Base-by-base conservation (phyloP, 2,797 vertebrate species). In the Hirundo rustica region DNA sequence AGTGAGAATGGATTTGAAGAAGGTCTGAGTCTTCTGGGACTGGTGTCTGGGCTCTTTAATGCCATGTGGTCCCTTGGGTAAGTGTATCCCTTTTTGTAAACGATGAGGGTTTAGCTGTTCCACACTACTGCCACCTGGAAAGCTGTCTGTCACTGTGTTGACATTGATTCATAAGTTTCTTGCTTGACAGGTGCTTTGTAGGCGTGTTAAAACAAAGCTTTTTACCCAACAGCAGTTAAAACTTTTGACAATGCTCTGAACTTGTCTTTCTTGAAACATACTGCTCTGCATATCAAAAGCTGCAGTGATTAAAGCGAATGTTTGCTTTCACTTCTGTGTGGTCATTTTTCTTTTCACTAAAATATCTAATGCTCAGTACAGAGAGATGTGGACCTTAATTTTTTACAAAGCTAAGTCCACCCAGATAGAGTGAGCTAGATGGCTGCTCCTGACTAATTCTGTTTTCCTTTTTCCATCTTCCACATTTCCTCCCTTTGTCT, bases 1-100 rank as follows among this genome's bases (percentile, higher is more conserved):
- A 99, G 99, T 95, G 98, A 99, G 61, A 97, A 98, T 84, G 99
- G 98, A 50, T 99, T 99, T 97, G 98, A 99, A 87, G 99, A 99
- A 85, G 98, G 98, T 42, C 96, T 99, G 16, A 98, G 99, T 90
- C 99, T 99, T 3, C 94, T 99, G 45, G 99, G 99, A n/a, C 97
- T 99, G 76, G 98, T 99, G 29, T 99, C 99, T 16, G 99, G 99
- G 30, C 96, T 99, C 58, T 98, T 98, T 53, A 97, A 89, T 47
- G 99, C 99, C 7, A 94, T 98, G 91, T 99, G 99, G 99, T 99
- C 98, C 25, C 44, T 97, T 48, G 99, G 99, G 99, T 99, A 97
- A 82, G 98, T 98, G 47, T 27, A 38, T 15, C 73, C 14, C 5
- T 51, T 58, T 71, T 50, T 64, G 13, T 71, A 67, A 60, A 13